Evolutionary conservation across 2,797 vertebrate species (phyloP).

Genomic region (Crocidura indochinensis): DNA sequence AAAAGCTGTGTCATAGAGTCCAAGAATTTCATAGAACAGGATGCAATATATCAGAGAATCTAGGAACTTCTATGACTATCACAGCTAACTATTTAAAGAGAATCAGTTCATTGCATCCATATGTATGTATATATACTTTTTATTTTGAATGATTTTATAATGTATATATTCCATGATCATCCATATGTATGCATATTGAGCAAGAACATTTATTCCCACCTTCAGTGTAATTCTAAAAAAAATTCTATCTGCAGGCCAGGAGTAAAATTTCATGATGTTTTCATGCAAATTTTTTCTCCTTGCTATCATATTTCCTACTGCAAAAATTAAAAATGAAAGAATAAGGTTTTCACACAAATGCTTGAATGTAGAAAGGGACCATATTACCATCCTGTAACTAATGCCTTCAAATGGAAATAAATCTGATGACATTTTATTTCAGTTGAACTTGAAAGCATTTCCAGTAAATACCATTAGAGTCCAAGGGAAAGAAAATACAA

Average conservation of each 20-base stretch:
- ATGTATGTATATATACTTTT: no score
- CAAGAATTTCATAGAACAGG: neutral
- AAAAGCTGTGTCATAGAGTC: neutral
- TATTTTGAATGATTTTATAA: no score
- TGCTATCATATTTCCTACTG: constrained; percentile 30
- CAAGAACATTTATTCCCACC: neutral
- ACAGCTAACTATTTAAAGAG: neutral
- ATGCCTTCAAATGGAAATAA: constrained; percentile 64
- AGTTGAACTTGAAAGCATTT: constrained; percentile 57
- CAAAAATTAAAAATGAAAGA: constrained; percentile 4
- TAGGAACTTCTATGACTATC: neutral
- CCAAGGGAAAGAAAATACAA: constrained; percentile 50
- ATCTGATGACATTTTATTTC: constrained; percentile 59
- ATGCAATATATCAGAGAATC: neutral
- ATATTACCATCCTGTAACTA: neutral
- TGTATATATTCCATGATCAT: neutral
- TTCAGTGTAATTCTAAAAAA: neutral
- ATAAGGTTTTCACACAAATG: neutral
- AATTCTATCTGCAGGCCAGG: neutral
- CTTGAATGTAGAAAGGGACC: neutral
- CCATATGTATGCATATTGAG: neutral
- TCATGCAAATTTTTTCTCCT: neutral
- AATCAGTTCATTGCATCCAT: neutral
- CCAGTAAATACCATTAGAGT: constrained; percentile 53
- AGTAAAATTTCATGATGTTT: neutral